Base-by-base conservation (phyloP, 35 echinoderm and acorn worm genomes). In the Holothuria glaberrima region DNA sequence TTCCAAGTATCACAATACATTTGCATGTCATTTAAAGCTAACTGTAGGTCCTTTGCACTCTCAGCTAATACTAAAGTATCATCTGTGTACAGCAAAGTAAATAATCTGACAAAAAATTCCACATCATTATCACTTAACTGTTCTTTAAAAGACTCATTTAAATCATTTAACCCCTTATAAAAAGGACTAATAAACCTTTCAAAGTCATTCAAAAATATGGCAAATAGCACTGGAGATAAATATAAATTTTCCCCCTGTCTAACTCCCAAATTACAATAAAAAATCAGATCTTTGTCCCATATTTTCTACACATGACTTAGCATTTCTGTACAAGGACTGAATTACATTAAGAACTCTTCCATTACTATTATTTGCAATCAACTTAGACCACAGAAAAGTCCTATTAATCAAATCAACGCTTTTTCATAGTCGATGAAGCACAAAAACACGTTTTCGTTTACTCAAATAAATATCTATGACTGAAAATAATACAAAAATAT, bases 351-450 rank as follows among this genome's bases (percentile, higher is more conserved):
- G 35, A 31, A 94, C 60, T 28, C 91, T 94, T 12, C 93, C 93
- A 91, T 90, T 88, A 27, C 86, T 86, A 87, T 75, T 62, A 78
- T 71, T 94, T n/a, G n/a, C n/a, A n/a, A n/a, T n/a, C n/a, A n/a
- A n/a, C n/a, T n/a, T 93, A 68, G 58, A 81, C 86, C 86, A 93
- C 4, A 89, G 75, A 19, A 69, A 85, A 2, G 92, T 58, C 58
- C 92, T 86, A 57, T 91, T 76, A 36, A 94, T 62, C 45, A 80
- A 59, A 62, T 94, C 88, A 86, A 90, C 30, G 92, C 79, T 82
- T 94, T 94, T 76, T 35, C 73, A 36, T 90, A 90, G 54, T 94
- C 92, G 19, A 94, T 90, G 59, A 90, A 90, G n/a, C 92, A 94
- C 30, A 86, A 76, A 19, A 94, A 41, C 56, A 41, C 81, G 36